Evolutionary conservation across 2,888 invertebrate genomes (phyloP).

Genomic region (Temnothorax unifasciatus): DNA sequence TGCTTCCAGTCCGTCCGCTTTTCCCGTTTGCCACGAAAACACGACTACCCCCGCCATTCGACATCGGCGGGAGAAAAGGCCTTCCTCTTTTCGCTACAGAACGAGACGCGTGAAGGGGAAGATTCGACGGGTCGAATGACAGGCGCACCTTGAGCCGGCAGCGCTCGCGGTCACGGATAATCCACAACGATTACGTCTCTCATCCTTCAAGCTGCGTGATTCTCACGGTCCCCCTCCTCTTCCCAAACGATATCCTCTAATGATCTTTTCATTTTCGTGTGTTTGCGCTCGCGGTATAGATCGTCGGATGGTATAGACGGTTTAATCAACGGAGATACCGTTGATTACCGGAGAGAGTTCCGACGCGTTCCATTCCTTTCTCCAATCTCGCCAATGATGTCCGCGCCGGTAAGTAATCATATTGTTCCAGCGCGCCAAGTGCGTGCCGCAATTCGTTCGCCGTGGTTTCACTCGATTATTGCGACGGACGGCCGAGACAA

Average conservation of each 20-base stretch:
- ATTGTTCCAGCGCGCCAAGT: slow-evolving; percentile 63
- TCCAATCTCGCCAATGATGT: slow-evolving; percentile 12
- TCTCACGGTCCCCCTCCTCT: slow-evolving; percentile 17
- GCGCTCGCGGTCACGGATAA: slow-evolving; percentile 44
- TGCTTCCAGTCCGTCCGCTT: slow-evolving; percentile 3
- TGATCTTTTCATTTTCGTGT: slow-evolving; percentile 32
- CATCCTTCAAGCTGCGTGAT: slow-evolving; percentile 4
- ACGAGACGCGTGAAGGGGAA: slow-evolving; percentile 6
- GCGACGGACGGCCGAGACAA: slow-evolving; percentile 67
- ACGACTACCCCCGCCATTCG: not conserved
- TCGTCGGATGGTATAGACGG: not conserved
- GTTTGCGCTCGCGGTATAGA: not conserved
- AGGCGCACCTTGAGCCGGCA: slow-evolving; percentile 32
- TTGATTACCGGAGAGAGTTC: not conserved
- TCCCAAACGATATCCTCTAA: not conserved
- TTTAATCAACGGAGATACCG: slow-evolving; percentile 9
- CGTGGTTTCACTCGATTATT: slow-evolving; percentile 71
- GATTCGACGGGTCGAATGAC: slow-evolving; percentile 40
- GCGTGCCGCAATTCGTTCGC: slow-evolving; percentile 47
- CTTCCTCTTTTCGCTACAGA: not conserved
- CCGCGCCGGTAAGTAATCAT: slow-evolving; percentile 63
- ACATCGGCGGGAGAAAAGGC: not conserved
- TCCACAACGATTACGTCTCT: slow-evolving; percentile 34
- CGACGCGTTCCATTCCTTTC: not conserved
- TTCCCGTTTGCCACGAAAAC: slow-evolving; percentile 26